Evolutionary conservation across 1,140 invertebrate genomes (phyloP).

Genomic region (Drosophila lacteicornis): DNA sequence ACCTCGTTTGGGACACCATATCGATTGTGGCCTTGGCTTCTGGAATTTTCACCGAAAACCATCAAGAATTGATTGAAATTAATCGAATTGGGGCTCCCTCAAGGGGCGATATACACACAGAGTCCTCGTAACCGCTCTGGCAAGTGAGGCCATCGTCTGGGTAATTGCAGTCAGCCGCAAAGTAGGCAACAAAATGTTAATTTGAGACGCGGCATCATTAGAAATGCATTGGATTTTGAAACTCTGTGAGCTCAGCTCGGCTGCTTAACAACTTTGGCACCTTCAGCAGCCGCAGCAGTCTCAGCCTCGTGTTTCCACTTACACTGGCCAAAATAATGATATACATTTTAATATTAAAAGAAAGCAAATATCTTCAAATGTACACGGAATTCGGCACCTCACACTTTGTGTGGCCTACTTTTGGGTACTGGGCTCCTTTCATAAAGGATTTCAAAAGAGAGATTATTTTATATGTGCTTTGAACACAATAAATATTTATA

Average conservation of each 20-base stretch:
- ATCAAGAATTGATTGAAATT: background rate
- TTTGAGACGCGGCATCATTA: slow-evolving; percentile 48
- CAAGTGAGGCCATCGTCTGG: slow-evolving; percentile 13
- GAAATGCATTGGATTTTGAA: slow-evolving; percentile 64
- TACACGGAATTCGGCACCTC: too few relatives aligned
- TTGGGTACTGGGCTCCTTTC: too few relatives aligned
- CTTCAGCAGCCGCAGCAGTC: background rate
- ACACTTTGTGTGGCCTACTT: too few relatives aligned
- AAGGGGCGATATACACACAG: background rate
- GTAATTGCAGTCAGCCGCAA: slow-evolving; percentile 42
- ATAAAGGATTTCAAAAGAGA: too few relatives aligned
- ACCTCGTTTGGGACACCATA: too few relatives aligned
- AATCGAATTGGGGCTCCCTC: background rate
- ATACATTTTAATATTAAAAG: too few relatives aligned
- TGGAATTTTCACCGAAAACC: background rate
- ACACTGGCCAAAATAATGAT: background rate
- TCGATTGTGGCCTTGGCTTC: too few relatives aligned
- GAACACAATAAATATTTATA: too few relatives aligned
- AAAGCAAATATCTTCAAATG: background rate
- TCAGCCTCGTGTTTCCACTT: slow-evolving; percentile 1
- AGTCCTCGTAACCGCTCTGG: background rate
- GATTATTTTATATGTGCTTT: too few relatives aligned
- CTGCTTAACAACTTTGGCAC: slow-evolving; percentile 26
- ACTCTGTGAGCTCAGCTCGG: slow-evolving; percentile 20
- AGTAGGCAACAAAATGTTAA: slow-evolving; percentile 63